Evolutionary conservation across 2,113 vertebrate species (phyloP).

Genomic region (Nerophis ophidion): DNA sequence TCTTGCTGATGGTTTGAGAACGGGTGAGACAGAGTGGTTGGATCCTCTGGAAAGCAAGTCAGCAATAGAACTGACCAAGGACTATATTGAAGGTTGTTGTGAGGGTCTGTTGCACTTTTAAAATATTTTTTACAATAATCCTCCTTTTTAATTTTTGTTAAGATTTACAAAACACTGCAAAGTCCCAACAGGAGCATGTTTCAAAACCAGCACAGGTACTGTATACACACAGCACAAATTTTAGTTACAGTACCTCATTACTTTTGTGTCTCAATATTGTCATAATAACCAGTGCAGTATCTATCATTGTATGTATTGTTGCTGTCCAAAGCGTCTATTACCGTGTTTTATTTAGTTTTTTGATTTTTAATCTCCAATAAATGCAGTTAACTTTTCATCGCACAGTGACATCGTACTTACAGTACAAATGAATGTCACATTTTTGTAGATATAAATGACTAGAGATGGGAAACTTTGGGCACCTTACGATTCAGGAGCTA

Average conservation of each 20-base stretch:
- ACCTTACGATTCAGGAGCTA: too few relatives aligned
- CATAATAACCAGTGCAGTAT: not conserved
- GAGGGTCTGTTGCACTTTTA: not conserved
- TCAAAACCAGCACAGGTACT: slow-evolving; percentile 72
- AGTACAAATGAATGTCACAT: too few relatives aligned
- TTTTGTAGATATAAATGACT: too few relatives aligned
- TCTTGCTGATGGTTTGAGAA: slow-evolving; percentile 83
- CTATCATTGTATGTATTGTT: too few relatives aligned
- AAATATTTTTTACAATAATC: not conserved
- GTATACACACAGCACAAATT: not conserved
- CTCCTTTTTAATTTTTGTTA: slow-evolving; percentile 1
- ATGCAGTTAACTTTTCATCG: too few relatives aligned
- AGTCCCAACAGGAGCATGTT: slow-evolving; percentile 60
- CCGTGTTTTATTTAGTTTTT: not conserved
- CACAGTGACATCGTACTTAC: too few relatives aligned
- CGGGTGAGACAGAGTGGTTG: slow-evolving; percentile 82
- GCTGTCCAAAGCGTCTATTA: too few relatives aligned
- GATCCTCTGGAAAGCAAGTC: slow-evolving; percentile 76
- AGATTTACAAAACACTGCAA: slow-evolving; percentile 80
- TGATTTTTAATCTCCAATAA: too few relatives aligned
- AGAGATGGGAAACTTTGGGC: too few relatives aligned
- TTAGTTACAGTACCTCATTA: not conserved
- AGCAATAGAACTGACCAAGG: slow-evolving; percentile 77
- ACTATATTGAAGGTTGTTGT: slow-evolving; percentile 78
- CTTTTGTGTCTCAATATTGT: not conserved